Base-by-base conservation (phyloP, 23 tunicate species). In the Trididemnum nubilum region DNA sequence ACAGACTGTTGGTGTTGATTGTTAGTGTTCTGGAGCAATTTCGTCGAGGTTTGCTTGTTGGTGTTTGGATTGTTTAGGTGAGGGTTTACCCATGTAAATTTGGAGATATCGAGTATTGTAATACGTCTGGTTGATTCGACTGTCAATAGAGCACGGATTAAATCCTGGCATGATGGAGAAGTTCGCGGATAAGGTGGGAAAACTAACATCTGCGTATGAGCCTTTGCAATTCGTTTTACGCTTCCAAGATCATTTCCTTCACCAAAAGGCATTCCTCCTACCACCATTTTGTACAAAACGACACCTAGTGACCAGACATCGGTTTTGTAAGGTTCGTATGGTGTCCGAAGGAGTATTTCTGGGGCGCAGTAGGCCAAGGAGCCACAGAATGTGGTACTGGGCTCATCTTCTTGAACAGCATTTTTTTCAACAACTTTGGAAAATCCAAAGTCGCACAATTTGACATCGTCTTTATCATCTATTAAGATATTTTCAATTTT, bases 251-350 rank as follows among this genome's bases (percentile, higher is more conserved):
- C 98, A 66, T 93, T 93, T 36, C 98, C 98, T 84, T 93, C 98
- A 0, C 98, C 98, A 66, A 93, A 93, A 34, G 98, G 98, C 98
- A 93, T 93, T 80, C 87, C 93, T 28, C 98, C 98, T 7, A 93
- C 72, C 31, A 93, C 93, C 98, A 93, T 93, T 76, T 87, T 93
- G 80, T 93, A 93, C 59, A 93, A 81, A 24, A 93, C 98, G 70
- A 93, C 98, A 73, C 99, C 99, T 34, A 96, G 85, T 0, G 99
- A 87, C 99, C 99, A 96, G 19, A 96, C 85, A 60, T 96, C 99
- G 24, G 95, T 86, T 65, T 93, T 93, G 81, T 88, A 88, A 0
- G 98, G 98, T 34, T 93, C 87, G 69, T 93, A 93, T 1, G 98
- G 98, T 1, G 98, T 93, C 79, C 90, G 77, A 5, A 64, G 89